Base-by-base conservation (phyloP, 2,888 invertebrate species). In the Lapara coniferarum region DNA sequence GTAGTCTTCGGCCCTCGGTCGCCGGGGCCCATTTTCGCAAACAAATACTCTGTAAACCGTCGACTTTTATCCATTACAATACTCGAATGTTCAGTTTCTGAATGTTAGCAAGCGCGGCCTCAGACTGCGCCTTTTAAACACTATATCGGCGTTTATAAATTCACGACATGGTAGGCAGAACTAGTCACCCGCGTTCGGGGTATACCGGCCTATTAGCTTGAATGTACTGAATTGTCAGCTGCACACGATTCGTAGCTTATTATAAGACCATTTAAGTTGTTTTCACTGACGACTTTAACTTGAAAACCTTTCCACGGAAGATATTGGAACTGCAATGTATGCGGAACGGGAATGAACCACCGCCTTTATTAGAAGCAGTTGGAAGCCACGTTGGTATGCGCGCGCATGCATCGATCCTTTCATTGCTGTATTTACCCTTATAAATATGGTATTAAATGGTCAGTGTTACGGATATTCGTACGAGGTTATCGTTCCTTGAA, bases 21-120 rank as follows among this genome's bases (percentile, higher is more conserved):
- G 75, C 95, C 95, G 79, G 95, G 95, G 86, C 96, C 96, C 96
- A 97, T 96, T 95, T 96, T 96, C 90, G 96, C 96, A 89, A 96
- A 96, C 91, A 96, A 94, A 92, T 96, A 97, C 91, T 96, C 96
- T 96, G 96, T 96, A 95, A 96, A 96, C 83, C 95, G 95, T 89
- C 94, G 95, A 91, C 95, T 89, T 90, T 94, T 95, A 94, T 95
- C 95, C 95, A 95, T 95, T 83, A 91, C 93, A 89, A 86, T 46
- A 49, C 63, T 59, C 46, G 46, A 1, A 63, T 19, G 46, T 16
- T 14, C 16, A 10, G 63, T 10, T 63, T 63, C 19, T 16, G 59
- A 44, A 1, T 46, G 46, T 12, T 5, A 46, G 16, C 16, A n/a
- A 46, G 2, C 63, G 49, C 19, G 13, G 63, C 13, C 13, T 10